A percentile compares a stretch with the other conserved stretches of the same genome.
Evolutionary conservation across 2,113 vertebrate genomes (phyloP).

Genomic region (Zootoca vivipara): DNA sequence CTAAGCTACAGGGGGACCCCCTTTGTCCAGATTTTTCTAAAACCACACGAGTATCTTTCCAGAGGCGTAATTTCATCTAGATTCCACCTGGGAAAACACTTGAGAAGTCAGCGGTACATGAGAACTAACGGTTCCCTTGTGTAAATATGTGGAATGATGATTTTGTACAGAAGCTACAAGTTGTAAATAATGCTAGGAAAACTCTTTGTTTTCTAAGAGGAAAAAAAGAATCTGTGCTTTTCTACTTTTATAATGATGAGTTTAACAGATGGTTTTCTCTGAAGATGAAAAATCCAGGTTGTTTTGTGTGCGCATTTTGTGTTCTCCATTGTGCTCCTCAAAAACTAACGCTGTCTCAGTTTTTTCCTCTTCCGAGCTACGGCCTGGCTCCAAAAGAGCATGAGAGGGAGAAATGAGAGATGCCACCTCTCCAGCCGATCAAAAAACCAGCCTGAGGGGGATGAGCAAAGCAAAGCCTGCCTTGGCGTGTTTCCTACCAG

Average conservation of each 20-base stretch:
- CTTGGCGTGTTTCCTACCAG: neutral
- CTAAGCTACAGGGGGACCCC: neutral
- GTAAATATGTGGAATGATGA: constrained; percentile 53
- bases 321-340: constrained; percentile 20
- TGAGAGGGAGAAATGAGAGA: constrained; percentile 1
- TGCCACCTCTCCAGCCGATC: constrained; percentile 9
- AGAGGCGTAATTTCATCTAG: neutral
- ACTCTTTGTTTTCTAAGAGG: constrained; percentile 62
- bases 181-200: constrained; percentile 37
- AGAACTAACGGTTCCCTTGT: constrained; percentile 19
- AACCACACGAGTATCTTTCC: neutral
- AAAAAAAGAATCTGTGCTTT: constrained; percentile 56
- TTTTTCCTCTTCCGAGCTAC: constrained; percentile 59
- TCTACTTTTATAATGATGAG: constrained; percentile 66
- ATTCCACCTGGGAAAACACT: neutral
- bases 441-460: constrained; percentile 7
- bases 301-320: neutral
- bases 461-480: constrained; percentile 2
- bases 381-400: constrained; percentile 30
- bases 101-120: neutral
- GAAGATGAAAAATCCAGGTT: constrained; percentile 25
- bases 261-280: constrained; percentile 29
- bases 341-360: constrained; percentile 77
- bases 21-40: neutral
- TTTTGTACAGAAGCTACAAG: constrained; percentile 31